These are phyloP conservation scores for Tachuris rubrigastra DNA, from an alignment of 2,113 vertebrate genomes.

Conservation along the genomic window DNA sequence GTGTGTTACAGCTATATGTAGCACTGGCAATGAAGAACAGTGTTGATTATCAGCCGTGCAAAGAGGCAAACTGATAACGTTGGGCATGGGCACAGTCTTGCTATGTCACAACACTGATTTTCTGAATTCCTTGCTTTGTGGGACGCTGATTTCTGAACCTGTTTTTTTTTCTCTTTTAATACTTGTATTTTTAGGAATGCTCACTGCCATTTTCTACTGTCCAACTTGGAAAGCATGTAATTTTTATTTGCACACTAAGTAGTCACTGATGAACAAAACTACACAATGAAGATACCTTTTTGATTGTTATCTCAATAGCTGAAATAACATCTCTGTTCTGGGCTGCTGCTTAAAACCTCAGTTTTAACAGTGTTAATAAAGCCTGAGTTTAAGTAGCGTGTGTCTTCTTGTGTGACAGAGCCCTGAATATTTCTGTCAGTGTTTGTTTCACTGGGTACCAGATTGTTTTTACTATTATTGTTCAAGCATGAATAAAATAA, in stretches of 20 bases:
- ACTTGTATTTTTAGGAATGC: neutral
- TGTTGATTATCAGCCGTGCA: neutral
- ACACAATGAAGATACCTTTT: neutral
- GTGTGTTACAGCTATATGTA: neutral
- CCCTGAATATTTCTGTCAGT: neutral
- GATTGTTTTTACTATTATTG: neutral
- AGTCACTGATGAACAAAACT: neutral
- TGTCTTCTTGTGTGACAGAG: neutral
- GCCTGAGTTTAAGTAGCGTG: neutral
- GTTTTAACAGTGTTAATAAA: neutral
- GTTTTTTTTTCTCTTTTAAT: neutral
- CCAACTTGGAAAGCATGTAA: neutral
- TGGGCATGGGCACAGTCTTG: neutral
- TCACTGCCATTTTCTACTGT: neutral
- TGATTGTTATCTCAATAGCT: neutral
- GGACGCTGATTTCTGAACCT: neutral
- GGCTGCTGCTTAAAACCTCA: neutral
- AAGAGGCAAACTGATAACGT: neutral
- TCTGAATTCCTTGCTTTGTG: neutral
- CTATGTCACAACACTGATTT: neutral
- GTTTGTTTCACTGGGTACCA: neutral
- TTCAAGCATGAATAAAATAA: neutral
- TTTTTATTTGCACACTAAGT: neutral
- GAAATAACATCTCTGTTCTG: neutral
- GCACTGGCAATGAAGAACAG: neutral